phyloP scores from a whole-genome alignment of 2,888 invertebrate genomes.

The Suillia variegata region DNA sequence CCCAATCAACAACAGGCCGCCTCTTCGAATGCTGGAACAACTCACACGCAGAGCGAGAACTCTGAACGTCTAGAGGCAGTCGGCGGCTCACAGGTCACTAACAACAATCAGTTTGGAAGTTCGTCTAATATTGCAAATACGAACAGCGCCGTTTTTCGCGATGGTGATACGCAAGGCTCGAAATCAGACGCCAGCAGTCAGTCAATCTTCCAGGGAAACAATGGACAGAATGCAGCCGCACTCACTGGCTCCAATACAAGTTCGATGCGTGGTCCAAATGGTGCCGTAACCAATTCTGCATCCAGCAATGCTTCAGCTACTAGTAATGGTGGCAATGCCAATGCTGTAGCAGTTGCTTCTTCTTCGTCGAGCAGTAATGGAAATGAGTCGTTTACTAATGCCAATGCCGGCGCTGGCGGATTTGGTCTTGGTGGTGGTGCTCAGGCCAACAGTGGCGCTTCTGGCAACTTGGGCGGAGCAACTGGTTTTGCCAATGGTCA shows the following conservation, averaged over 20 bases:
- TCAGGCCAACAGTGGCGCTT: conserved; percentile 35
- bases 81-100: conserved; percentile 47
- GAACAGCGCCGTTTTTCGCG: conserved; percentile 40
- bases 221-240: conserved; percentile 43
- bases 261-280: conserved; percentile 44
- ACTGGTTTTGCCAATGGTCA: conserved; percentile 16
- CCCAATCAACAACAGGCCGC: conserved; percentile 47
- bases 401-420: conserved; percentile 28
- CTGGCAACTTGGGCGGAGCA: conserved; percentile 28
- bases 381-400: conserved; percentile 19
- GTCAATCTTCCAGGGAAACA: conserved; percentile 47
- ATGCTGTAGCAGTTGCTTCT: conserved; percentile 41
- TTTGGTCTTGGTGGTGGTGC: conserved; percentile 27
- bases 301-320: conserved; percentile 48
- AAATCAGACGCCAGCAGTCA: conserved; percentile 52
- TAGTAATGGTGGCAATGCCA: conserved; percentile 42
- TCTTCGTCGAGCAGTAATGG: conserved; percentile 33
- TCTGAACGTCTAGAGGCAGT: conserved; percentile 41
- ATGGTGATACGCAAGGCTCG: conserved; percentile 40
- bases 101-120: conserved; percentile 45
- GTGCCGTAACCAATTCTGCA: conserved; percentile 46
- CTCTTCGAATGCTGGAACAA: conserved; percentile 53
- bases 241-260: conserved; percentile 45
- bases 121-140: conserved; percentile 52
- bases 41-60: conserved; percentile 34